These are phyloP conservation scores for Cheiracanthium punctorium DNA, from an alignment of 2,888 invertebrate species.

Conservation along the genomic window DNA sequence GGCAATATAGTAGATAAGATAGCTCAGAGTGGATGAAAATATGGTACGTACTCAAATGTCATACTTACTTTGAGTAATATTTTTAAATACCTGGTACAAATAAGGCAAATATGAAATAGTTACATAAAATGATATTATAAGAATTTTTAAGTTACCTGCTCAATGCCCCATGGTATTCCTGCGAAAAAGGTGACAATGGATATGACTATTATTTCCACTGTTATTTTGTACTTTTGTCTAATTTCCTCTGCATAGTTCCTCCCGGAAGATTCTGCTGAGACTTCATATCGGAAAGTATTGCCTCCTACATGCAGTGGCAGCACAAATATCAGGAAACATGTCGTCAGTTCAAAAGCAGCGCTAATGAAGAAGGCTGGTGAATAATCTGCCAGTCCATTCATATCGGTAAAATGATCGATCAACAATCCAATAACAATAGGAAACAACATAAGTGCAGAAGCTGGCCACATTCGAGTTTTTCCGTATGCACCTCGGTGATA, in stretches of 20 bases:
- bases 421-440: slow-evolving; percentile 69
- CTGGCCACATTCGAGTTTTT: slow-evolving; percentile 56
- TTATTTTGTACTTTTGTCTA: not conserved
- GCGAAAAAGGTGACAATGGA: slow-evolving; percentile 80
- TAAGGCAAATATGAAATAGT: too few species aligned
- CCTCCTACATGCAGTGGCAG: slow-evolving; percentile 71
- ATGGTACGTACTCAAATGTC: not conserved
- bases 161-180: slow-evolving; percentile 87
- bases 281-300: slow-evolving; percentile 39
- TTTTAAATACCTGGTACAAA: too few species aligned
- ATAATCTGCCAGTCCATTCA: slow-evolving; percentile 67
- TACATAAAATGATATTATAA: too few species aligned
- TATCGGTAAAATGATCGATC: slow-evolving; percentile 69
- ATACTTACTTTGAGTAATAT: not conserved
- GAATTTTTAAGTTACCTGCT: slow-evolving; percentile 75
- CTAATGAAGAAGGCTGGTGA: slow-evolving; percentile 72
- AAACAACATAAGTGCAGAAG: slow-evolving; percentile 55
- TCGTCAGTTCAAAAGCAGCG: slow-evolving; percentile 70
- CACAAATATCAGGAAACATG: slow-evolving; percentile 69
- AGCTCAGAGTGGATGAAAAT: too few species aligned
- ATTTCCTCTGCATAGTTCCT: not conserved
- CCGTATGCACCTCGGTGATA: slow-evolving; percentile 65
- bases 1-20: too few species aligned
- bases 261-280: slow-evolving; percentile 14
- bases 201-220: slow-evolving; percentile 41